A percentile compares a stretch with the other conserved stretches of the same genome.
phyloP scores from a whole-genome alignment of 2,797 vertebrate genomes.

The Delichon dasypus region DNA sequence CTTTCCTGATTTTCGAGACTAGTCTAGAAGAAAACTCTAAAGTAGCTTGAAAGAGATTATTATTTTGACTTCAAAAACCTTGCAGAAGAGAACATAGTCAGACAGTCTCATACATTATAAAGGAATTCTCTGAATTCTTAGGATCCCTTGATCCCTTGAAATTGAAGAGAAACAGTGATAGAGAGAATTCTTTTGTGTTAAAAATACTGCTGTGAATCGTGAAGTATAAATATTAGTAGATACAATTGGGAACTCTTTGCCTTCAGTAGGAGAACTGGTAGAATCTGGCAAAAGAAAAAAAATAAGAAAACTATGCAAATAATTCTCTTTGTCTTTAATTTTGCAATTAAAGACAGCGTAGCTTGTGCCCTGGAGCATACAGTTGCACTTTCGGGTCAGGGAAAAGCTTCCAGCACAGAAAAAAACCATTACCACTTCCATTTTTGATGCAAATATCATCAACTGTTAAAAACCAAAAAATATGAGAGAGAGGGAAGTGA shows the following conservation, averaged over 20 bases:
- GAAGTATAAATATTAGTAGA: neutral
- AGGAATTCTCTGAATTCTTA: neutral
- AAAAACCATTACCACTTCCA: neutral
- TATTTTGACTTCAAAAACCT: neutral
- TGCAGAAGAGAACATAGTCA: neutral
- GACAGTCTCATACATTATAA: neutral
- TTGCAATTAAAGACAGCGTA: neutral
- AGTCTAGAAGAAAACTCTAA: neutral
- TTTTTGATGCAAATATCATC: neutral
- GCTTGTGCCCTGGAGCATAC: neutral
- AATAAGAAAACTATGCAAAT: neutral
- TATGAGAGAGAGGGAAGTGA: neutral
- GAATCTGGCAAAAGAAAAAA: neutral
- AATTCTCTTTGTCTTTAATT: neutral
- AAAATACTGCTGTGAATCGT: neutral
- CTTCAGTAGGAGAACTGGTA: neutral
- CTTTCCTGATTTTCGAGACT: neutral
- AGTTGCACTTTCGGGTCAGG: neutral
- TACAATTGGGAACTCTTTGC: neutral
- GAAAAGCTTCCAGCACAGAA: neutral
- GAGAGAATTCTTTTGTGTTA: neutral
- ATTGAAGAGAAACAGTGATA: neutral
- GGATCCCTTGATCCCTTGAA: neutral
- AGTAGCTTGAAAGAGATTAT: neutral
- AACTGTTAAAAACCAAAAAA: neutral